These are phyloP conservation scores for Brachionus plicatilis DNA, from an alignment of 1,140 invertebrate species.

Conservation along the genomic window DNA sequence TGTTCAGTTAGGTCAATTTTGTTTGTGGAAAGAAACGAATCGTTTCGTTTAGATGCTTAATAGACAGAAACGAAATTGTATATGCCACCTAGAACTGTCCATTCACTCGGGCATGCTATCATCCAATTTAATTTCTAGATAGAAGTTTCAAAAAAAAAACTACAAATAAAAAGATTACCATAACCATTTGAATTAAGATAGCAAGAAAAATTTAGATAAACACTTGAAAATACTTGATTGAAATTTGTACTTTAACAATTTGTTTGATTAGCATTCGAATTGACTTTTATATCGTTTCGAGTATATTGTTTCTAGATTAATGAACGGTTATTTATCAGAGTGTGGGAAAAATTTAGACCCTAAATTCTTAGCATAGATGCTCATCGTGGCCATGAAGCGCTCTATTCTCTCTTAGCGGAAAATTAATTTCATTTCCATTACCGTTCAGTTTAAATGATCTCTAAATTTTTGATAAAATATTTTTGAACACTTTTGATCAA, in stretches of 20 bases:
- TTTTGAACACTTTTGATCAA: not conserved
- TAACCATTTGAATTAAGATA: constrained; percentile 21
- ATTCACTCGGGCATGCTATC: constrained; percentile 35
- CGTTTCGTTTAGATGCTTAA: constrained; percentile 27
- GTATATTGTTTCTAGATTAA: constrained; percentile 1
- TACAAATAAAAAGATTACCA: not conserved
- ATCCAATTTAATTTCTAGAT: constrained; percentile 7
- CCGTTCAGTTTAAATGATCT: not conserved
- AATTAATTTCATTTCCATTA: not conserved
- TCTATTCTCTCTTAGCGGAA: not conserved
- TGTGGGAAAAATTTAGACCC: not conserved
- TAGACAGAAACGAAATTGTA: constrained; percentile 1
- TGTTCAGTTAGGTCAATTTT: constrained; percentile 36
- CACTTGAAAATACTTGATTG: constrained; percentile 7
- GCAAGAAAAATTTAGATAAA: constrained; percentile 9
- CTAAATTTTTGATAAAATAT: not conserved
- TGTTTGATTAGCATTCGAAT: constrained; percentile 9
- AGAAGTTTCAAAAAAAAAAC: not conserved
- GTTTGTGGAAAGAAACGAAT: constrained; percentile 18
- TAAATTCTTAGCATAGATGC: not conserved
- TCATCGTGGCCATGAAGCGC: not conserved
- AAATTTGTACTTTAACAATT: constrained; percentile 4
- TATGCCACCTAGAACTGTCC: constrained; percentile 3
- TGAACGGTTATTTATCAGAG: not conserved
- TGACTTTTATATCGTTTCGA: not conserved